A percentile compares a stretch with the other conserved stretches of the same genome.
Evolutionary conservation across 2,797 vertebrate genomes (phyloP).

Genomic region (Cirrhinus molitorella): DNA sequence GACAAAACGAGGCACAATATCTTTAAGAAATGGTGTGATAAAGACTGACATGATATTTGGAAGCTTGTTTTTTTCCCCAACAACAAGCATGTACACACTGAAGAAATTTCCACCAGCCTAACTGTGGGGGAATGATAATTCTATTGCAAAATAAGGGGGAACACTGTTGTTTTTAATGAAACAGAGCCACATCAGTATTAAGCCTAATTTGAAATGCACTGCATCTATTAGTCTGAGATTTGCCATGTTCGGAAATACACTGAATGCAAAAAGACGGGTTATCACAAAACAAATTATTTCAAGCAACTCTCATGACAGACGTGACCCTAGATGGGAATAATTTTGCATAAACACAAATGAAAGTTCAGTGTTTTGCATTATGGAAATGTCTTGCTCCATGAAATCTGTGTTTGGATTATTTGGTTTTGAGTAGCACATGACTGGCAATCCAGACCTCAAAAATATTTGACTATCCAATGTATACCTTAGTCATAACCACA

Average conservation of each 20-base stretch:
- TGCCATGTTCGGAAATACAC: background rate
- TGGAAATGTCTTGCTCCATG: conserved; percentile 49
- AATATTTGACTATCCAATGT: conserved; percentile 15
- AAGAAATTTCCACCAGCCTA: background rate
- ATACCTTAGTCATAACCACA: background rate
- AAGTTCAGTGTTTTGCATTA: conserved; percentile 57
- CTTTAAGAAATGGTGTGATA: background rate
- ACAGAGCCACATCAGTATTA: background rate
- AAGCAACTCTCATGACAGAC: conserved; percentile 6
- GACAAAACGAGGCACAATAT: background rate
- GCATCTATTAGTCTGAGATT: background rate
- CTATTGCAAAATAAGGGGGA: background rate
- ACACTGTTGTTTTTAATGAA: no score
- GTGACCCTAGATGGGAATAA: conserved; percentile 8
- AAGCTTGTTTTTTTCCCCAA: background rate
- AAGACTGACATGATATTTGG: background rate
- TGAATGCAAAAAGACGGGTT: background rate
- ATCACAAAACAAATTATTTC: conserved; percentile 15
- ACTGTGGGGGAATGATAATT: background rate
- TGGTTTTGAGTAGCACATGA: conserved; percentile 18
- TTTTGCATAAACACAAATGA: conserved; percentile 46
- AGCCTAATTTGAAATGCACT: background rate
- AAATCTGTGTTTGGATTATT: conserved; percentile 36
- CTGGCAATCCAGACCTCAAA: background rate
- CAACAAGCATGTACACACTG: background rate